phyloP scores from a whole-genome alignment of 1,140 invertebrate species.

The Dreissena rostriformis region DNA sequence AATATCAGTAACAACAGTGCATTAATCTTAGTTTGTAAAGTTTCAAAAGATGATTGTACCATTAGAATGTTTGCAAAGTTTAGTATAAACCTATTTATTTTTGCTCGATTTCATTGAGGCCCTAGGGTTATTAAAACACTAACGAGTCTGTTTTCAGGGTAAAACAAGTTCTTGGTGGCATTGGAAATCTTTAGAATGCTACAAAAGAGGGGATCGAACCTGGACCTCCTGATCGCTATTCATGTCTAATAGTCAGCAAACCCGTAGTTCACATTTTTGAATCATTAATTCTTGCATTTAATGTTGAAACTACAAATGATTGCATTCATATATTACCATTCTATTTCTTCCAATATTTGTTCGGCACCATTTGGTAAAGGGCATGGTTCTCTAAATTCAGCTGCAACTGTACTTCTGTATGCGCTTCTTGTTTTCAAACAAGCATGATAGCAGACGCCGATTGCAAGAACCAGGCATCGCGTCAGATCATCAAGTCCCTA shows the following conservation, averaged over 20 bases:
- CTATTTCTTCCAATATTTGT: conserved; percentile 62
- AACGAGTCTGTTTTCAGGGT: background rate
- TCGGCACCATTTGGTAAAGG: conserved; percentile 48
- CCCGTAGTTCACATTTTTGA: background rate
- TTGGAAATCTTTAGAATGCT: background rate
- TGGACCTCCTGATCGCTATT: background rate
- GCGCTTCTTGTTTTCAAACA: conserved; percentile 66
- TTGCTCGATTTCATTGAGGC: too few species aligned
- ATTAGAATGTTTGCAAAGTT: too few species aligned
- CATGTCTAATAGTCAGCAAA: background rate
- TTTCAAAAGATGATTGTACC: too few species aligned
- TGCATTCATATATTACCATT: conserved; percentile 49
- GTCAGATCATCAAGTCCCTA: conserved; percentile 41
- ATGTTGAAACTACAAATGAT: background rate
- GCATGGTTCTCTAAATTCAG: conserved; percentile 58
- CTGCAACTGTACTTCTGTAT: conserved; percentile 60
- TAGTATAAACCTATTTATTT: too few species aligned
- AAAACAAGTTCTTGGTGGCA: background rate
- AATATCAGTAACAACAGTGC: background rate
- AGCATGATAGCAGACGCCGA: conserved; percentile 74
- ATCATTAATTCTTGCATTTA: background rate
- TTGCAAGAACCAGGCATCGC: conserved; percentile 66
- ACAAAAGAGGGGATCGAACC: background rate
- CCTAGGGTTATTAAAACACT: background rate
- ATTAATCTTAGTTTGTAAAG: too few species aligned